Evolutionary conservation across 1,140 invertebrate species (phyloP).

Genomic region (Penaeus japonicus): DNA sequence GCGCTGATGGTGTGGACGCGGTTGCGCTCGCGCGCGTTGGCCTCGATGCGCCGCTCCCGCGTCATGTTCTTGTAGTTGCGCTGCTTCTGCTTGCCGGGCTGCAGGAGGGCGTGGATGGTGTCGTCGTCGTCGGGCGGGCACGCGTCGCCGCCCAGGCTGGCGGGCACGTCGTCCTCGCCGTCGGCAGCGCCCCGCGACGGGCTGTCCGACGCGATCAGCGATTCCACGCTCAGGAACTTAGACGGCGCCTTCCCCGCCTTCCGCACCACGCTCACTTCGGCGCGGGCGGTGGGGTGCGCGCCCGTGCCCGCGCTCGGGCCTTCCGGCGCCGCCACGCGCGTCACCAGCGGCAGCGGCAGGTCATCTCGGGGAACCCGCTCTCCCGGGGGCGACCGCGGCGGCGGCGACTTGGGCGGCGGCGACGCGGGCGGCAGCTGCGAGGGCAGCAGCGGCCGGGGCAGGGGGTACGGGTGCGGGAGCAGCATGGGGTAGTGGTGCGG

Average conservation of each 20-base stretch:
- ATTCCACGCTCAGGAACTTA: constrained; percentile 59
- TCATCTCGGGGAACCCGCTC: constrained; percentile 61
- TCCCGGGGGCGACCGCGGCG: constrained; percentile 59
- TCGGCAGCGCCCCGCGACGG: constrained; percentile 11
- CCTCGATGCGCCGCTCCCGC: constrained; percentile 87
- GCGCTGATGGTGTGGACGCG: constrained; percentile 94
- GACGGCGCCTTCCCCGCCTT: constrained; percentile 39
- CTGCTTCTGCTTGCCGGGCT: constrained; percentile 68
- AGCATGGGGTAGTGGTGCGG: constrained; percentile 45
- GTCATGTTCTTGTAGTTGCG: constrained; percentile 97
- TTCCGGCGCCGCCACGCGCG: constrained; percentile 44
- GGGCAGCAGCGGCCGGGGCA: constrained; percentile 50
- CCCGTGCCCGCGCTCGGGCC: constrained; percentile 34
- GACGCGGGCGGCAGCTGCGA: constrained; percentile 52
- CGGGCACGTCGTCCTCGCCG: constrained; percentile 3
- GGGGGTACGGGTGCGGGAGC: constrained; percentile 40
- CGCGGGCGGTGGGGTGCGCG: background rate
- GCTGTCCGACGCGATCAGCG: constrained; percentile 45
- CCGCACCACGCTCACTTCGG: constrained; percentile 37
- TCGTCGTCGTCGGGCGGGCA: background rate
- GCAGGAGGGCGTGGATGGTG: constrained; percentile 41
- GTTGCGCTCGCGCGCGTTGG: constrained; percentile 90
- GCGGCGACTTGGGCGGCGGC: constrained; percentile 43
- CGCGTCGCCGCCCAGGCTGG: background rate
- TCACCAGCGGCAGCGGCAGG: constrained; percentile 51